These are phyloP conservation scores for Calliphora vomitoria DNA, from an alignment of 2,888 invertebrate genomes.

Conservation along the genomic window DNA sequence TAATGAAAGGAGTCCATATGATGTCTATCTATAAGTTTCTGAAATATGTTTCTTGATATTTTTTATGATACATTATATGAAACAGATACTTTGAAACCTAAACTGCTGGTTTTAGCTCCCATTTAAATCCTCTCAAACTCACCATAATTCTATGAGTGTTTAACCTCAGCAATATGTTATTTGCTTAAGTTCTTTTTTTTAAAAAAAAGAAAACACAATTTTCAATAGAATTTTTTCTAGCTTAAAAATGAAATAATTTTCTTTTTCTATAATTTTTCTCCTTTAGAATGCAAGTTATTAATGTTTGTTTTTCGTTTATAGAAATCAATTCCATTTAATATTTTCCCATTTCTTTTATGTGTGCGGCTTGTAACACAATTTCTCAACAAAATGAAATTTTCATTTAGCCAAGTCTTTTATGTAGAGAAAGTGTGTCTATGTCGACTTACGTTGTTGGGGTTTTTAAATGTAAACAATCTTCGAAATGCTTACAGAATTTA, in stretches of 20 bases:
- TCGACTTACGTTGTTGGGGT: background rate
- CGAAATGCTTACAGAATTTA: constrained; percentile 2
- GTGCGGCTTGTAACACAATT: background rate
- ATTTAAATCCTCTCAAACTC: no score
- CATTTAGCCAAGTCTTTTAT: background rate
- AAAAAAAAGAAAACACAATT: background rate
- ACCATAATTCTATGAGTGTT: constrained; percentile 1
- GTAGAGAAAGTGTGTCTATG: background rate
- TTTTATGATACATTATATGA: no score
- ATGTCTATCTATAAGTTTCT: no score
- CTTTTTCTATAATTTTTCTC: background rate
- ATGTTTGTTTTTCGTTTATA: constrained; percentile 9
- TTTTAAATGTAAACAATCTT: constrained; percentile 36
- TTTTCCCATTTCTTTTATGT: background rate
- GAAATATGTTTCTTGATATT: no score
- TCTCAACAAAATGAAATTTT: constrained; percentile 27
- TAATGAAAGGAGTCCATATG: no score
- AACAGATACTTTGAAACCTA: no score
- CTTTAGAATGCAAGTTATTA: constrained; percentile 39
- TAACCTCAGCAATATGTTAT: background rate
- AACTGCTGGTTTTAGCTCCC: no score
- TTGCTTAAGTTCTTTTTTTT: background rate
- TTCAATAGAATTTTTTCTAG: background rate
- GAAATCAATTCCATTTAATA: constrained; percentile 50
- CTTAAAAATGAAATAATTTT: background rate